These are phyloP conservation scores for Caenorhabditis tropicalis DNA, from an alignment of 1,140 invertebrate genomes.

Conservation along the genomic window DNA sequence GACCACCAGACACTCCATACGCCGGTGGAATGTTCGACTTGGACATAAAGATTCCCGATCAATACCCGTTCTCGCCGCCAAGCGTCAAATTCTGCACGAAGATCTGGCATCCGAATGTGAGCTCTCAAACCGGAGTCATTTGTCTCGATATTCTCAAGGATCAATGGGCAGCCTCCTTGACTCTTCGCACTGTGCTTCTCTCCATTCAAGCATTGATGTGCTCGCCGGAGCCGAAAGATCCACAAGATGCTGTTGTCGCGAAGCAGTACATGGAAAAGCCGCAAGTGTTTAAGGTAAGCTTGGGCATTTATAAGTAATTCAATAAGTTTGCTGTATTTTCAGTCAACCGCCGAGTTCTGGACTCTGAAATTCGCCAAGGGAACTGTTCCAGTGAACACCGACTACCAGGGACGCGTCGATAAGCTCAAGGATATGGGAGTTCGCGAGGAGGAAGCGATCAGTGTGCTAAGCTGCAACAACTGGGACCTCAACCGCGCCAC, in stretches of 20 bases:
- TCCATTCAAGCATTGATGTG: constrained; percentile 86
- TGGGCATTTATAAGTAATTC: not conserved
- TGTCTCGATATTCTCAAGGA: constrained; percentile 99
- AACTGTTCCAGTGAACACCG: constrained; percentile 57
- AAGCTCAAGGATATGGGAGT: constrained; percentile 75
- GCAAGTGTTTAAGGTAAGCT: constrained; percentile 79
- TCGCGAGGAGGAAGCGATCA: constrained; percentile 73
- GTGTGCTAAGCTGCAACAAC: constrained; percentile 72
- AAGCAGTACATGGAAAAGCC: constrained; percentile 90
- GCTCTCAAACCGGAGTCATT: constrained; percentile 96
- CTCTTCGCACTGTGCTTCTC: constrained; percentile 90
- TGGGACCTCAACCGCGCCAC: constrained; percentile 73
- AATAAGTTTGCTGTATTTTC: constrained; percentile 44
- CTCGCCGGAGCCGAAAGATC: constrained; percentile 82
- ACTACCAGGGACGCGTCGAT: constrained; percentile 72
- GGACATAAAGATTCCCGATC: constrained; percentile 97
- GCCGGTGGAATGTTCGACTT: constrained; percentile 90
- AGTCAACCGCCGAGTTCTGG: constrained; percentile 90
- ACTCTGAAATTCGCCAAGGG: constrained; percentile 86
- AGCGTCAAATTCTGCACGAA: constrained; percentile 90
- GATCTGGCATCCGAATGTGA: constrained; percentile 99
- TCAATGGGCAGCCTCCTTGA: constrained; percentile 99
- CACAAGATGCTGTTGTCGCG: constrained; percentile 91
- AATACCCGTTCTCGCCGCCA: constrained; percentile 98
- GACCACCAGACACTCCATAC: constrained; percentile 92